These are phyloP conservation scores for Illadopsis cleaveri DNA, from an alignment of 2,113 vertebrate species.

Conservation along the genomic window DNA sequence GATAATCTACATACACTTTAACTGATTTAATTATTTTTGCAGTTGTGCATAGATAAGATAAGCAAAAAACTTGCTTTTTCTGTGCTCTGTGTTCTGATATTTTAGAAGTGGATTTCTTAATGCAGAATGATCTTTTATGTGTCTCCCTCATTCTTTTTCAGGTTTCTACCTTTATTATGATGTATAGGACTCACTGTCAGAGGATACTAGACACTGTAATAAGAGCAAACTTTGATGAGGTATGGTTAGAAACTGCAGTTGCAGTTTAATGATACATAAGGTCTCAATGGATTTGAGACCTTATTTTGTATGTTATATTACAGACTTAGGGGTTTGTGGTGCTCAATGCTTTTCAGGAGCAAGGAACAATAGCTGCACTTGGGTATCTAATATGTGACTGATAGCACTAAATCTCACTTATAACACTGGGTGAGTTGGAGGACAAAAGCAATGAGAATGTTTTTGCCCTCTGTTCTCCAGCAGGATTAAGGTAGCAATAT, in stretches of 20 bases:
- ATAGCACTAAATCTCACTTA: neutral
- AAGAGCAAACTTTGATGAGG: slow-evolving; percentile 99
- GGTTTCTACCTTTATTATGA: slow-evolving; percentile 99
- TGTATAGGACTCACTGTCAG: slow-evolving; percentile 99
- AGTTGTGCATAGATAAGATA: neutral
- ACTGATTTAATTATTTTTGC: slow-evolving; percentile 12
- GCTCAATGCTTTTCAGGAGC: neutral
- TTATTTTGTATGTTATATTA: neutral
- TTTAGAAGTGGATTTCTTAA: neutral
- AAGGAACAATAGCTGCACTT: neutral
- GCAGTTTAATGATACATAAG: neutral
- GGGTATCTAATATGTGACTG: neutral
- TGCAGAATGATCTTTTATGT: slow-evolving; percentile 15
- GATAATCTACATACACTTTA: neutral
- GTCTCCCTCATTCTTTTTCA: slow-evolving; percentile 55
- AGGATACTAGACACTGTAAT: slow-evolving; percentile 99
- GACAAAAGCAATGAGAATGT: neutral
- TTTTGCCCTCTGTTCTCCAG: neutral
- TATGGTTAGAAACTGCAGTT: slow-evolving; percentile 55
- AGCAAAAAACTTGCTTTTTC: neutral
- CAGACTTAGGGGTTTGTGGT: neutral
- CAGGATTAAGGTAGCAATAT: neutral
- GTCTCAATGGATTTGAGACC: neutral
- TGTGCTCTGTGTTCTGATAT: neutral
- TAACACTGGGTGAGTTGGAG: fast-evolving